These are phyloP conservation scores for Eledone cirrhosa DNA, from an alignment of 2,888 invertebrate species.

Conservation along the genomic window DNA sequence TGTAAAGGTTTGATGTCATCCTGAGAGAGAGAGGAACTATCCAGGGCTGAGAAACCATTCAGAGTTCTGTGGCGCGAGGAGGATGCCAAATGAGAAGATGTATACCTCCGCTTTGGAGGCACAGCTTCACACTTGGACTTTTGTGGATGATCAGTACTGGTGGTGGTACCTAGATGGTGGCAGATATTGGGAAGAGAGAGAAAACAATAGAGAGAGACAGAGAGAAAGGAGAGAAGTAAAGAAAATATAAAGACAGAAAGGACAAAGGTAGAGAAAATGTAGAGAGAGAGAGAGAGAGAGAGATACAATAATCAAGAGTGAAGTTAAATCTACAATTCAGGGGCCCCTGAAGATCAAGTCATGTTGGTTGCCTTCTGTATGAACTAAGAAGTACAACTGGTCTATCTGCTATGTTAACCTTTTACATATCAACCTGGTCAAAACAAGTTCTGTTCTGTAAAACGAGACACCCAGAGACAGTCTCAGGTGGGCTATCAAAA, in stretches of 20 bases:
- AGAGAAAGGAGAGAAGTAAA: neutral
- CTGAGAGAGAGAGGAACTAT: neutral
- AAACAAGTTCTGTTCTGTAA: too few species aligned
- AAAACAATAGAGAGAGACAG: neutral
- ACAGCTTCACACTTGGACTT: constrained; percentile 34
- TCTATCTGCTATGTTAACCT: too few species aligned
- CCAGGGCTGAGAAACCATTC: neutral
- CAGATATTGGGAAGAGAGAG: neutral
- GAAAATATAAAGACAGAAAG: neutral
- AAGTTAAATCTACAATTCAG: too few species aligned
- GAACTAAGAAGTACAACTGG: too few species aligned
- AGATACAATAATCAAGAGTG: too few species aligned
- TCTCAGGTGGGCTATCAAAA: too few species aligned
- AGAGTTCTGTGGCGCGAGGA: neutral
- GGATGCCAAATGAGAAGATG: neutral
- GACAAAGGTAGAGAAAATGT: neutral
- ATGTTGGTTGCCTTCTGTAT: too few species aligned
- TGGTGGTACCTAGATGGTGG: constrained; percentile 53
- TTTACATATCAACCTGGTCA: too few species aligned
- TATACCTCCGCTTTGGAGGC: constrained; percentile 26
- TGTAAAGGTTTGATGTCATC: neutral
- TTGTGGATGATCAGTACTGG: constrained; percentile 55
- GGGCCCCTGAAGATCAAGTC: too few species aligned
- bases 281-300: too few species aligned
- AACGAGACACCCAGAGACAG: too few species aligned